Conservation (phyloP, 2,888 invertebrate species). For the Lysandra coridon region DNA sequence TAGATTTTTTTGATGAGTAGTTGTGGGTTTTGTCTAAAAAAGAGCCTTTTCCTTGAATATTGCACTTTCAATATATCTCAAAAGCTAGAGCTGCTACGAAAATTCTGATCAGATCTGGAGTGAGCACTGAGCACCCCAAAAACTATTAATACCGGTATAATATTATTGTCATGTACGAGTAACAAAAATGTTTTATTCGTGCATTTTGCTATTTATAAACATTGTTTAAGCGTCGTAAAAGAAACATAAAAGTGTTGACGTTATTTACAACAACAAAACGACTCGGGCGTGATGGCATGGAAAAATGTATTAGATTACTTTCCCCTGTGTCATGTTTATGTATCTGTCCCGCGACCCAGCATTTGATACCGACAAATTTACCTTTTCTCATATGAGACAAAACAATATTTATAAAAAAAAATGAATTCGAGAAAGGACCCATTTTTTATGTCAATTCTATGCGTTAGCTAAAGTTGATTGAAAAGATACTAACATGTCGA, state of each 20-base stretch:
- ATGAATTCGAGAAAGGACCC: background rate
- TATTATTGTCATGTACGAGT: too few species aligned
- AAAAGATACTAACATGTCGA: background rate
- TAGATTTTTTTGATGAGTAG: too few species aligned
- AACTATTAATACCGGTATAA: too few species aligned
- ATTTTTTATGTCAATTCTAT: background rate
- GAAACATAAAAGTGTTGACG: slow-evolving; percentile 16
- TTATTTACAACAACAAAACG: slow-evolving; percentile 19
- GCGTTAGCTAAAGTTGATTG: background rate
- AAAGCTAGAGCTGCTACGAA: too few species aligned
- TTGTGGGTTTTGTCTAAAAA: too few species aligned
- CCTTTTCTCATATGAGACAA: background rate
- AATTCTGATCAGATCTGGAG: too few species aligned
- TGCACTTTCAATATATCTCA: too few species aligned
- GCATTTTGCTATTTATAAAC: background rate
- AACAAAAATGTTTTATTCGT: background rate
- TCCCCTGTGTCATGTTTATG: slow-evolving; percentile 9
- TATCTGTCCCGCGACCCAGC: background rate
- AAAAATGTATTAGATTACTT: slow-evolving; percentile 22
- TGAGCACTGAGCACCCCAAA: too few species aligned
- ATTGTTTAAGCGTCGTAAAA: background rate
- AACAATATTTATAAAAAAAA: background rate
- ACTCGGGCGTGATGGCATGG: background rate
- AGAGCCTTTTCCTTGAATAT: too few species aligned
- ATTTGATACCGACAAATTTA: slow-evolving; percentile 11